A percentile compares a stretch with the other conserved stretches of the same genome.
phyloP scores from a whole-genome alignment of 2,888 invertebrate species.

The Pecten maximus region DNA sequence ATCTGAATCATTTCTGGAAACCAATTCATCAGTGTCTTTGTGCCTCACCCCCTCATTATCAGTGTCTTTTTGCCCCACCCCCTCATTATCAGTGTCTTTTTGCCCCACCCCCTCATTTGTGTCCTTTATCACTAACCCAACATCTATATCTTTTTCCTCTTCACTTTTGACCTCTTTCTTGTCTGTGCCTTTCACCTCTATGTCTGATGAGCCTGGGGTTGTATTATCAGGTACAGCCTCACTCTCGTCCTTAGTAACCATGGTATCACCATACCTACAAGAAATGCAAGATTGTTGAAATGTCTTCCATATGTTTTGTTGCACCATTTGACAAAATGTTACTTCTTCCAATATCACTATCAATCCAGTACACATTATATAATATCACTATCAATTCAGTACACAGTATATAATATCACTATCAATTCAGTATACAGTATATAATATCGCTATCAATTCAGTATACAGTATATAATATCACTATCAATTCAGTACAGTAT shows the following conservation, averaged over 20 bases:
- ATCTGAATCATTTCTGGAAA: not conserved
- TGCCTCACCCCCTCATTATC: not conserved
- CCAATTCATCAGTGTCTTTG: not conserved
- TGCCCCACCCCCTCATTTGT: not conserved
- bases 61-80: not conserved
- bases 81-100: not conserved
- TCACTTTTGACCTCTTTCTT: not conserved
- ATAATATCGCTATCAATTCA: too few species aligned
- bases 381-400: too few species aligned
- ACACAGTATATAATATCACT: too few species aligned
- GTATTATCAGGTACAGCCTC: not conserved
- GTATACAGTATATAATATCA: too few species aligned
- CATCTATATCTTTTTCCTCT: not conserved
- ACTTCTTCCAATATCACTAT: too few species aligned
- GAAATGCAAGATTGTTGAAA: not conserved
- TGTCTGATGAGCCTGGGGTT: not conserved
- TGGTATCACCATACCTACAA: slow-evolving; percentile 3
- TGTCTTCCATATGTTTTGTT: not conserved
- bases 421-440: too few species aligned
- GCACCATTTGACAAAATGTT: too few species aligned
- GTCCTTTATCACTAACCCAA: not conserved
- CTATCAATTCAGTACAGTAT: too few species aligned
- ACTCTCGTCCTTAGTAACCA: not conserved
- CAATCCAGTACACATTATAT: too few species aligned
- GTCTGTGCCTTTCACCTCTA: not conserved